Conservation (phyloP, 2,113 vertebrate species). For the Acrocephalus kingi region DNA sequence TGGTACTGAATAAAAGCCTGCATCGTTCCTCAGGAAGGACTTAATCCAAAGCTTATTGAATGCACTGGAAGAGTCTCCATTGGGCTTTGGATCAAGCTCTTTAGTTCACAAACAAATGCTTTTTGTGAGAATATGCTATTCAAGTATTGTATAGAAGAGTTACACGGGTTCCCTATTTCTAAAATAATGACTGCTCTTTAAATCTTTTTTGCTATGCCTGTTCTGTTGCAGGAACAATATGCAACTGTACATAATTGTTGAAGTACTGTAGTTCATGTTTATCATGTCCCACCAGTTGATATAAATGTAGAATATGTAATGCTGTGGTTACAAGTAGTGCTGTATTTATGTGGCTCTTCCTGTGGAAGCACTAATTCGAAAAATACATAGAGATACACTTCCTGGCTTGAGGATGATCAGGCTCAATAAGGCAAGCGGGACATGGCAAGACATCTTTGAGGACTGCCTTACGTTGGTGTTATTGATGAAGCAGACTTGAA, state of each 20-base stretch:
- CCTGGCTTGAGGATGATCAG: not conserved
- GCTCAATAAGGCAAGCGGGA: not conserved
- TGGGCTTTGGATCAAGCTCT: slow-evolving; percentile 29
- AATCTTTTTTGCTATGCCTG: not conserved
- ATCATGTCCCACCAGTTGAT: not conserved
- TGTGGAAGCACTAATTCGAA: not conserved
- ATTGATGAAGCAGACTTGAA: slow-evolving; percentile 37
- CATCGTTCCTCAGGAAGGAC: slow-evolving; percentile 58
- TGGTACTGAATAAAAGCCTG: slow-evolving; percentile 19
- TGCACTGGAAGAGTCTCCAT: slow-evolving; percentile 7
- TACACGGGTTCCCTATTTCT: slow-evolving; percentile 14
- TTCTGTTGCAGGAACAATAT: not conserved
- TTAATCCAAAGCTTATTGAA: slow-evolving; percentile 56
- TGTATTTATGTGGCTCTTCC: not conserved
- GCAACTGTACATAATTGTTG: not conserved
- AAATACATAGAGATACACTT: not conserved
- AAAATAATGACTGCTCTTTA: slow-evolving; percentile 21
- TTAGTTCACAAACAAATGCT: slow-evolving; percentile 31
- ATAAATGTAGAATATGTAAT: not conserved
- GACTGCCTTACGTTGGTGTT: not conserved
- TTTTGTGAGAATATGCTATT: slow-evolving; percentile 36
- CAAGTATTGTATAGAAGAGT: slow-evolving; percentile 3
- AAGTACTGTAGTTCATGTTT: not conserved
- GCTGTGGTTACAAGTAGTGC: not conserved
- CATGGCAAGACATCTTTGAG: not conserved